A percentile compares a stretch with the other conserved stretches of the same genome.
Evolutionary conservation across 2,797 vertebrate species (phyloP).

Genomic region (Acropternis orthonyx): DNA sequence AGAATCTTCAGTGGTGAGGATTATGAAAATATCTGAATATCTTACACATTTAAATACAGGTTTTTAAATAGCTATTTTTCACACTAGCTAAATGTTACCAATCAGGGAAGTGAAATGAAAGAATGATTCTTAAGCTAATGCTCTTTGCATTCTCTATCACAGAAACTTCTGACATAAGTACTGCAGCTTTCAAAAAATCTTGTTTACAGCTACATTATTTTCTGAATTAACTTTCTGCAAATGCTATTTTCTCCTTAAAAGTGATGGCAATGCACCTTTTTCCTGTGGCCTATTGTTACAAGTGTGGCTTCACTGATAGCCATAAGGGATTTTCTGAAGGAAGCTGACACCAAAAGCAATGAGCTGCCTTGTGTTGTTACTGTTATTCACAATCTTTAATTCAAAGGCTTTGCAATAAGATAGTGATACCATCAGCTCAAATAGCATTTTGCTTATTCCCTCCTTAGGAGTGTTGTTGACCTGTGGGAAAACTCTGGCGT

Average conservation of each 20-base stretch:
- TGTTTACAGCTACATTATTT: not conserved
- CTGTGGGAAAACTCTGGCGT: not conserved
- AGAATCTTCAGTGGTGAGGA: not conserved
- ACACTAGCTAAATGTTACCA: not conserved
- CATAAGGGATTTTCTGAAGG: not conserved
- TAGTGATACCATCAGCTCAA: not conserved
- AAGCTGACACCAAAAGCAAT: not conserved
- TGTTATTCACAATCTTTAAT: slow-evolving; percentile 2
- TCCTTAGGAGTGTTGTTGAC: slow-evolving; percentile 5
- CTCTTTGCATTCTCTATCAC: not conserved
- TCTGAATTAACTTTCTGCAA: not conserved
- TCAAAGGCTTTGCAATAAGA: not conserved
- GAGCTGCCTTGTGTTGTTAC: not conserved
- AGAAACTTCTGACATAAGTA: not conserved
- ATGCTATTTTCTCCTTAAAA: not conserved
- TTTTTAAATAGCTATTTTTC: not conserved
- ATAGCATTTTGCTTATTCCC: slow-evolving; percentile 17
- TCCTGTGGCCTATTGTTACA: not conserved
- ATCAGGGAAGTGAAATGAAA: not conserved
- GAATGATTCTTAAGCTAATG: not conserved
- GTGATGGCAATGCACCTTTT: accelerated
- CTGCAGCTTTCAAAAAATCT: not conserved
- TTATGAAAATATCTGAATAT: not conserved
- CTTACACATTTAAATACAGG: not conserved
- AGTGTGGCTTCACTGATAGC: not conserved